A percentile compares a stretch with the other conserved stretches of the same genome.
phyloP scores from a whole-genome alignment of 2,888 invertebrate species.

The Nomada flava region DNA sequence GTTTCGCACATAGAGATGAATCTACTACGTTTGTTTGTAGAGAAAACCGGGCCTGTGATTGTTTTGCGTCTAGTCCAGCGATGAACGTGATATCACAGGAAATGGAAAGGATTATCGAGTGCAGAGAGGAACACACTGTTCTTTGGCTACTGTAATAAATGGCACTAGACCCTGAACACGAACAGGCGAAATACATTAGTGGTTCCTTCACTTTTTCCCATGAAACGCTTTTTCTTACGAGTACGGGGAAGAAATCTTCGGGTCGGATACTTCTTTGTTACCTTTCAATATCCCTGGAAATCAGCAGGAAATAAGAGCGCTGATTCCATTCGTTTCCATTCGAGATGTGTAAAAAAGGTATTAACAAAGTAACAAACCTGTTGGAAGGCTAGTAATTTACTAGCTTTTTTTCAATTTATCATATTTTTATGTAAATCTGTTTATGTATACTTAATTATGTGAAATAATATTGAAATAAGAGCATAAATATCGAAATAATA shows the following conservation, averaged over 20 bases:
- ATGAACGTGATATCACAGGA: constrained; percentile 6
- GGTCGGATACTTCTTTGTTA: not conserved
- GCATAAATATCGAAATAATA: too few relatives aligned
- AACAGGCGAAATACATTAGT: constrained; percentile 1
- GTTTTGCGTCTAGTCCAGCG: not conserved
- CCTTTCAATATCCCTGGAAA: not conserved
- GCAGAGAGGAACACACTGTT: too few relatives aligned
- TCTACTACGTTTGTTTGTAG: constrained; percentile 8
- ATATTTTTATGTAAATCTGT: not conserved
- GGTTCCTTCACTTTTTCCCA: constrained; percentile 28
- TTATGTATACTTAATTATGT: not conserved
- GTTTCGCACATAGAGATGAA: not conserved
- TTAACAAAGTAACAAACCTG: too few relatives aligned
- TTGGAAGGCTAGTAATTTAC: not conserved
- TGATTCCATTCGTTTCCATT: not conserved
- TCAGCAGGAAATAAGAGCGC: not conserved
- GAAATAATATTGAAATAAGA: too few relatives aligned
- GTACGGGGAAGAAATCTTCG: not conserved
- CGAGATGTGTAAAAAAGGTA: not conserved
- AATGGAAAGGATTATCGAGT: not conserved
- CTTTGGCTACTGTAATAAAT: too few relatives aligned
- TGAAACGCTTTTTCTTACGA: not conserved
- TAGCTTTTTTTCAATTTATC: not conserved
- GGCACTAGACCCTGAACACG: too few relatives aligned
- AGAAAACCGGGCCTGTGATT: constrained; percentile 16